phyloP scores from a whole-genome alignment of 2,113 vertebrate genomes.

The Tragelaphus imberbis region DNA sequence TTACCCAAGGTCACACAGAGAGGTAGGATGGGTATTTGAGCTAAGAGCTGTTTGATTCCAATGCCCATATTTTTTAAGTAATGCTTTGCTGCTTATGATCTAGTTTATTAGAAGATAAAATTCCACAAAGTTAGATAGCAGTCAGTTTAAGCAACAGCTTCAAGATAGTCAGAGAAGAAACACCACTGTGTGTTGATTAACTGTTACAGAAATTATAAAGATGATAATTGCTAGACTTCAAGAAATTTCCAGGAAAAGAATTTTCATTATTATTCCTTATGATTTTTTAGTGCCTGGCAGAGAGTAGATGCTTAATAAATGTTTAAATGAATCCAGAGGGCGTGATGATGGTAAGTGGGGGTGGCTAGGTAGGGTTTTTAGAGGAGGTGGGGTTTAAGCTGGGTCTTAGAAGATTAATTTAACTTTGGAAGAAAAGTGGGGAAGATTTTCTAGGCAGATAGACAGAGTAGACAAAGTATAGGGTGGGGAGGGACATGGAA shows the following conservation, averaged over 20 bases:
- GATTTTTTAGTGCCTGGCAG: conserved; percentile 70
- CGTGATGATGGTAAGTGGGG: conserved; percentile 40
- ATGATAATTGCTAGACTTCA: conserved; percentile 7
- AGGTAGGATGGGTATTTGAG: conserved; percentile 17
- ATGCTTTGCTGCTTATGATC: neutral
- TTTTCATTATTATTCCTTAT: conserved; percentile 39
- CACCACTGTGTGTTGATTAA: neutral
- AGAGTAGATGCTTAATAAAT: conserved; percentile 71
- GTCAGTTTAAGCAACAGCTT: conserved; percentile 38
- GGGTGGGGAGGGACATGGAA: neutral
- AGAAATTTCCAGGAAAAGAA: conserved; percentile 20
- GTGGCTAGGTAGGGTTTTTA: conserved; percentile 46
- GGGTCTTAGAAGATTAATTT: conserved; percentile 28
- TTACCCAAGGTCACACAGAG: conserved; percentile 40
- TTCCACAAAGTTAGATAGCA: conserved; percentile 24
- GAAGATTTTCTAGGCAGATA: neutral
- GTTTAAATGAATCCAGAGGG: conserved; percentile 56
- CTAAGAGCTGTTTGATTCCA: conserved; percentile 22
- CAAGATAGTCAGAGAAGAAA: conserved; percentile 13
- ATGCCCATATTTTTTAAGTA: neutral
- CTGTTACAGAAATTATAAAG: conserved; percentile 25
- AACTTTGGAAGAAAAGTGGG: conserved; percentile 39
- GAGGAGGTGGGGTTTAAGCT: conserved; percentile 39
- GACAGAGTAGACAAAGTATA: neutral
- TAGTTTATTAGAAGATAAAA: conserved; percentile 32